phyloP scores from a whole-genome alignment of 2,797 vertebrate genomes.

The Columba guinea region DNA sequence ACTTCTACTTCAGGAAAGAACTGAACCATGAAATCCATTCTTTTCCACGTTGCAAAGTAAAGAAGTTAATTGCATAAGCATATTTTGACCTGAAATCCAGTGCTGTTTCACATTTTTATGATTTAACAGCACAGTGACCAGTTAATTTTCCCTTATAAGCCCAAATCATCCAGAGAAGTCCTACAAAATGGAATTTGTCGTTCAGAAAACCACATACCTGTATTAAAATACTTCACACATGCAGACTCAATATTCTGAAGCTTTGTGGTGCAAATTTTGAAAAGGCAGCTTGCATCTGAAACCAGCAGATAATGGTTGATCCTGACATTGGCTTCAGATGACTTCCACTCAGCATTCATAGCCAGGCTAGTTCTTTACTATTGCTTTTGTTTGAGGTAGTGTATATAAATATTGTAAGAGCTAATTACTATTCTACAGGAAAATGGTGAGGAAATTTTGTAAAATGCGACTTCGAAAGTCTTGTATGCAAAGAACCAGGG shows the following conservation, averaged over 20 bases:
- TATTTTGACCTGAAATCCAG: neutral
- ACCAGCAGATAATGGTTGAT: neutral
- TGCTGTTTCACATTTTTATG: neutral
- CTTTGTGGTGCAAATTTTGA: neutral
- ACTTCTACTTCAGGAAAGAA: neutral
- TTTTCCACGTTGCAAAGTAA: neutral
- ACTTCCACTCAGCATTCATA: neutral
- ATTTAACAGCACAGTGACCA: neutral
- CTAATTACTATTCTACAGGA: neutral
- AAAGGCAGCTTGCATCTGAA: neutral
- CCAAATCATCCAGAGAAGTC: neutral
- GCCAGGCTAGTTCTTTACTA: neutral
- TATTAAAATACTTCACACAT: neutral
- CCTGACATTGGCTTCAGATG: neutral
- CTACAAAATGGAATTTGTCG: neutral
- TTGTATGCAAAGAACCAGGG: neutral
- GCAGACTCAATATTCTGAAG: neutral
- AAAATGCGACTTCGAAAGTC: constrained; percentile 28
- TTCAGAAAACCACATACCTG: neutral
- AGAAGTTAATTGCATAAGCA: neutral
- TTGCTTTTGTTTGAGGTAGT: neutral
- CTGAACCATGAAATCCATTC: neutral
- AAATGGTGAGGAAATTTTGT: neutral
- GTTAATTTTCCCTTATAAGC: neutral
- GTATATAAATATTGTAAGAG: neutral